Conservation (phyloP, 2,113 vertebrate genomes). For the Narcine bancroftii region DNA sequence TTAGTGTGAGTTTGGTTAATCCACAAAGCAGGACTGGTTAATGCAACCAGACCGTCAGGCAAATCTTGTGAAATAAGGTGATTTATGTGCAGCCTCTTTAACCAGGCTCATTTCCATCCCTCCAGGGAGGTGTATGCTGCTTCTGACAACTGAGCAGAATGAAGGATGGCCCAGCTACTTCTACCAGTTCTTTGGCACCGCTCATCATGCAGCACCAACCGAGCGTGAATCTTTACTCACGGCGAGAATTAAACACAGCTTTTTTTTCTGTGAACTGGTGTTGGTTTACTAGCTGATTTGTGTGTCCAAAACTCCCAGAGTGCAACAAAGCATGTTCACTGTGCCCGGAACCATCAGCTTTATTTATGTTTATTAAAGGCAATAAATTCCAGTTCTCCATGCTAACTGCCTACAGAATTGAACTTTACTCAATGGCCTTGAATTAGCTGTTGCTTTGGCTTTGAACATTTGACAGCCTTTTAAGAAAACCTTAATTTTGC, state of each 20-base stretch:
- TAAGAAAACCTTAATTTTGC: background rate
- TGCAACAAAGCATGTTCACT: background rate
- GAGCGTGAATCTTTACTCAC: background rate
- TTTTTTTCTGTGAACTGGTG: constrained; percentile 26
- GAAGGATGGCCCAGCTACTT: background rate
- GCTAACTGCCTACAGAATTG: constrained; percentile 27
- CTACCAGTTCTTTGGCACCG: background rate
- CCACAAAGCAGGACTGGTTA: background rate
- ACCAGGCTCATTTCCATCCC: background rate
- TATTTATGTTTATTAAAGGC: constrained; percentile 33
- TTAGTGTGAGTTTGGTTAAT: background rate
- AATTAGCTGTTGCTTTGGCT: constrained; percentile 21
- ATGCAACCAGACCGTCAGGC: background rate
- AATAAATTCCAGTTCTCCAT: background rate
- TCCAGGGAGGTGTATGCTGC: background rate
- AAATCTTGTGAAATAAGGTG: background rate
- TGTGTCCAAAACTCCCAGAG: background rate
- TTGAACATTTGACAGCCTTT: constrained; percentile 13
- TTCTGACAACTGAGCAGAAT: constrained; percentile 16
- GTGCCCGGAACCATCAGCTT: constrained; percentile 10
- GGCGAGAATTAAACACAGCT: background rate
- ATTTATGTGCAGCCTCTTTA: background rate
- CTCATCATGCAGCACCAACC: background rate
- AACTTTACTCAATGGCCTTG: constrained; percentile 10
- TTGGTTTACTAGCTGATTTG: constrained; percentile 3